A percentile compares a stretch with the other conserved stretches of the same genome.
Conservation (phyloP, 2,888 invertebrate genomes). For the Buathra laborator region DNA sequence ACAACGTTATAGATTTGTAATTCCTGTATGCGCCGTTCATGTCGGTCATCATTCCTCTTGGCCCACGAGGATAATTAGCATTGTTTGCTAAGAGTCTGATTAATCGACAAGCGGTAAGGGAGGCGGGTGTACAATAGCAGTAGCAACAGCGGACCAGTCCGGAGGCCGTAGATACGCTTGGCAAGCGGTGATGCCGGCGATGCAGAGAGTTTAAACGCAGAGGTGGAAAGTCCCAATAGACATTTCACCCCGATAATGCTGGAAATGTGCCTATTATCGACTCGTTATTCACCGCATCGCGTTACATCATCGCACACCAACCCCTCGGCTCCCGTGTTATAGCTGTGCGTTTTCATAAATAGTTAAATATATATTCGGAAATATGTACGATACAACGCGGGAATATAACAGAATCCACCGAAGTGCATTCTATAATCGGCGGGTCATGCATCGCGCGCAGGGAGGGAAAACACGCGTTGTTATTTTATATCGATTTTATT, state of each 20-base stretch:
- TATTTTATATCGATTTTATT: slow-evolving; percentile 14
- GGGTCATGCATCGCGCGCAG: background rate
- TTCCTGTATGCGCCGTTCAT: slow-evolving; percentile 71
- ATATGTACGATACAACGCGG: background rate
- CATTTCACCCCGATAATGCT: slow-evolving; percentile 56
- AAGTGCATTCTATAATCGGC: background rate
- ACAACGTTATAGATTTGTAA: slow-evolving; percentile 79
- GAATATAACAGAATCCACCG: background rate
- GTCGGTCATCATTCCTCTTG: slow-evolving; percentile 58
- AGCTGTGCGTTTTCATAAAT: background rate
- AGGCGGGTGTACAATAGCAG: slow-evolving; percentile 5
- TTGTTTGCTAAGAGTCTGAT: slow-evolving; percentile 82
- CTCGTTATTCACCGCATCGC: slow-evolving; percentile 70
- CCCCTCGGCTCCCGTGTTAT: background rate
- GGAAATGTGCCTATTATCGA: slow-evolving; percentile 74
- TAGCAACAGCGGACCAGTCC: background rate
- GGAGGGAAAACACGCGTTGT: background rate
- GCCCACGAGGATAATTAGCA: slow-evolving; percentile 80
- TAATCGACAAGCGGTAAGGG: slow-evolving; percentile 71
- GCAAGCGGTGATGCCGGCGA: background rate
- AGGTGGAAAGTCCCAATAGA: slow-evolving; percentile 49
- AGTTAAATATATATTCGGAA: background rate
- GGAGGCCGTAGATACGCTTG: background rate
- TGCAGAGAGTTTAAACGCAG: background rate
- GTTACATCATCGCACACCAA: background rate